Evolutionary conservation across 2,888 invertebrate genomes (phyloP), one percentile per base, ranked within the genome.

Genomic region (Torymus auratus): DNA sequence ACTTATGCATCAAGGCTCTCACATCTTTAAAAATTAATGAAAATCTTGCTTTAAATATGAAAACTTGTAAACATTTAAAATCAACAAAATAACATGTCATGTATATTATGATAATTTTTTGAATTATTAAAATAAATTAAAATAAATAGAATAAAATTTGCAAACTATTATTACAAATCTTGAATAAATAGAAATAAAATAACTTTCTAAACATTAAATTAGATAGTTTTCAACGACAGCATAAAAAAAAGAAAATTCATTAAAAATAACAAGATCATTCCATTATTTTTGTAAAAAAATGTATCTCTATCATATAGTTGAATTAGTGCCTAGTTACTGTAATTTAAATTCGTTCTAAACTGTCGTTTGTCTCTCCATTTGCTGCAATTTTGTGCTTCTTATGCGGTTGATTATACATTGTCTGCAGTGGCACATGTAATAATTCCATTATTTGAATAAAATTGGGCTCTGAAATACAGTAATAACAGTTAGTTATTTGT

Each of bases 401-500:
- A 85, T 91, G 91, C 78, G 93, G 92, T 91, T 93, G 93, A 86
- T 93, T 94, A 91, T 96, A 97, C 86, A 97, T 93, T 68, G 95
- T 94, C 91, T 97, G 96, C 85, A 97, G 92, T 64, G 97, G 97
- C 85, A 97, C 96, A 89, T 97, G 97, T 65, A 97, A 93, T 81
- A 97, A 91, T 92, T 97, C 97, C 86, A 97, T 94, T 87, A 97
- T 93, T 91, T 96, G 94, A 85, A 96, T 94, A 90, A 95, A 96
- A 91, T 96, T 94, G 75, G 95, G 94, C 91, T 97, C 97, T 97
- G 93, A 20, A 84, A 81, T 83, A 83, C 71, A 67, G 17, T 23
- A 69, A 60, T 28, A 56, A 20, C 20, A 52, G 12, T 28, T 23
- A n/a, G 56, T 67, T 28, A 53, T 23, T 28, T 41, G 14, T 55